phyloP scores from a whole-genome alignment of 1,140 invertebrate genomes.

The Procambarus clarkii region DNA sequence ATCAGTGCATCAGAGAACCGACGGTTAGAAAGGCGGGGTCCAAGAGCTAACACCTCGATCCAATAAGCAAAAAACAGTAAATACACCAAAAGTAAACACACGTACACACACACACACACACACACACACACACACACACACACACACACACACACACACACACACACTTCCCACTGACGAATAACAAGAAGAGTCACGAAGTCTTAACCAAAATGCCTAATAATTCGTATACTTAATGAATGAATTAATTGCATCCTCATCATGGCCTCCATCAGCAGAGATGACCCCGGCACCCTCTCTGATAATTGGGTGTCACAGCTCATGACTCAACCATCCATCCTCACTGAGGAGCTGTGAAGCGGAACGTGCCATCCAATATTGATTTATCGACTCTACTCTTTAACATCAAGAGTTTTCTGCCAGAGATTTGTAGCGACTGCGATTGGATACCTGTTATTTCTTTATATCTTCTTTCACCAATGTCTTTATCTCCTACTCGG shows the following conservation, averaged over 20 bases:
- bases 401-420: neutral
- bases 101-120: no score
- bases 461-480: neutral
- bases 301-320: conserved; percentile 1
- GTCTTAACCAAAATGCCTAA: neutral
- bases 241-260: conserved; percentile 9
- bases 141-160: no score
- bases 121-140: no score
- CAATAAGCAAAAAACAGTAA: no score
- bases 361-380: neutral
- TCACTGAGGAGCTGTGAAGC: neutral
- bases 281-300: neutral
- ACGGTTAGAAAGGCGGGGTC: no score
- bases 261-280: neutral
- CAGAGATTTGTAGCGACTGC: neutral
- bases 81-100: no score
- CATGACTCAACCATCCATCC: neutral
- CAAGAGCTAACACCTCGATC: no score
- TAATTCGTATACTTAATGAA: conserved; percentile 11
- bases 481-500: neutral
- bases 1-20: no score
- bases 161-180: neutral
- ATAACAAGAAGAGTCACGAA: neutral
- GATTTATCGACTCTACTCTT: neutral
- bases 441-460: neutral